Conservation (phyloP, 1,140 invertebrate genomes). For the Zaprionus davidi region DNA sequence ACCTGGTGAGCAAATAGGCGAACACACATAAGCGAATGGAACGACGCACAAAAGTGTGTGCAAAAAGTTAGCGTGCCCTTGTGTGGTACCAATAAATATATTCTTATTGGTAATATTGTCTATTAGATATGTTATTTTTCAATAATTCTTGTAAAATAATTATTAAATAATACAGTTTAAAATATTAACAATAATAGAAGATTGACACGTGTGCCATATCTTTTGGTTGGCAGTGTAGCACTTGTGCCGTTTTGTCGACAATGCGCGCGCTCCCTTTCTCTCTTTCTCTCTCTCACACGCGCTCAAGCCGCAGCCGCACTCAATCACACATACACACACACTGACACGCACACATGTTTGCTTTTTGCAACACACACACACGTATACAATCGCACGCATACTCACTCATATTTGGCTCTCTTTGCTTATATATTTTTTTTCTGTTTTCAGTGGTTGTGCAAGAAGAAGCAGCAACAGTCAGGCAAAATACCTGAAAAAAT, state of each 20-base stretch:
- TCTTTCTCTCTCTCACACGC: slow-evolving; percentile 43
- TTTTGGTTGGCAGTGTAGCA: slow-evolving; percentile 66
- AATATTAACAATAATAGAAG: slow-evolving; percentile 2
- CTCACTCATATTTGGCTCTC: slow-evolving; percentile 59
- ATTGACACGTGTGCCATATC: slow-evolving; percentile 33
- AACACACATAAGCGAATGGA: slow-evolving; percentile 34
- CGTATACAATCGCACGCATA: slow-evolving; percentile 57
- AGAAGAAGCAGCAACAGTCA: slow-evolving; percentile 81
- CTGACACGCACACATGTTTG: slow-evolving; percentile 42
- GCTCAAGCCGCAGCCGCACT: slow-evolving; percentile 69
- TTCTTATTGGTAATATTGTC: neutral
- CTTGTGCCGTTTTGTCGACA: slow-evolving; percentile 78
- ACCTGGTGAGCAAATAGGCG: slow-evolving; percentile 63
- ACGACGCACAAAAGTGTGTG: slow-evolving; percentile 37
- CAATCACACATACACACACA: slow-evolving; percentile 46
- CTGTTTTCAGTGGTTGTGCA: slow-evolving; percentile 82
- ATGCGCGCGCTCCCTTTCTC: slow-evolving; percentile 74
- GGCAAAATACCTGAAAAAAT: slow-evolving; percentile 83
- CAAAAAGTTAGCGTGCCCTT: slow-evolving; percentile 29
- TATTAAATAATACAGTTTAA: neutral
- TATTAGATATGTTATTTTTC: neutral
- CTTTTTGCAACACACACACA: slow-evolving; percentile 45
- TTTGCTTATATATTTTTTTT: slow-evolving; percentile 70
- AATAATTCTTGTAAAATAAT: neutral
- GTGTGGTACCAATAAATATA: neutral